Percentiles rank a stretch among this genome's conserved stretches.
Evolutionary conservation across 1,140 invertebrate species (phyloP).

Genomic region (Hormaphis cornu): DNA sequence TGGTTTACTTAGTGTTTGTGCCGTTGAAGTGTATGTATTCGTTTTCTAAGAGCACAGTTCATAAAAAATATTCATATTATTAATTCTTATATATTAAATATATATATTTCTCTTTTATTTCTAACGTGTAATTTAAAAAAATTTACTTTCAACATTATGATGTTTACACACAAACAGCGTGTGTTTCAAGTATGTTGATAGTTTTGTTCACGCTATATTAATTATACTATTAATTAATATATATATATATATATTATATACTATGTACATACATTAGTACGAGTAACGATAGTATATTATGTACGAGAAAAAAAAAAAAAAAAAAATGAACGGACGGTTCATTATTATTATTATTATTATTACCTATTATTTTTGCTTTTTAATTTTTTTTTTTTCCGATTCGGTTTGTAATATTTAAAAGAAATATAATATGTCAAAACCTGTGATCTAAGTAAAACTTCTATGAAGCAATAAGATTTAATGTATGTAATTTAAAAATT

Average conservation of each 20-base stretch:
- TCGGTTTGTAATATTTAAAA: slow-evolving; percentile 18
- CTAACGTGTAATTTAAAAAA: neutral
- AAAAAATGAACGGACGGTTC: neutral
- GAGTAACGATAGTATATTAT: neutral
- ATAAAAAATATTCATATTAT: neutral
- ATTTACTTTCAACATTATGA: slow-evolving; percentile 5
- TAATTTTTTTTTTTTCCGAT: slow-evolving; percentile 1
- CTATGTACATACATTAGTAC: neutral
- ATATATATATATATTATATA: too few species aligned
- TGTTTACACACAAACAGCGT: too few species aligned
- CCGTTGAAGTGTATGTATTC: neutral
- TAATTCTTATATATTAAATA: neutral
- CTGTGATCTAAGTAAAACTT: slow-evolving; percentile 29
- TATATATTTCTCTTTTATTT: neutral
- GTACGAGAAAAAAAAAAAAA: neutral
- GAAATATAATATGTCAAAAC: slow-evolving; percentile 24
- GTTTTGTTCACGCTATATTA: too few species aligned
- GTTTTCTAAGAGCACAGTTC: neutral
- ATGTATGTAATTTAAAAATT: slow-evolving; percentile 11
- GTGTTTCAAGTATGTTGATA: neutral
- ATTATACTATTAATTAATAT: slow-evolving; percentile 4
- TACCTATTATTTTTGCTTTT: neutral
- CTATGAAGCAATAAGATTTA: slow-evolving; percentile 28
- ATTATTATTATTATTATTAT: neutral
- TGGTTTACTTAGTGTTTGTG: neutral